These are phyloP conservation scores for Bubo blakistoni DNA, from an alignment of 2,113 vertebrate genomes.

Conservation along the genomic window DNA sequence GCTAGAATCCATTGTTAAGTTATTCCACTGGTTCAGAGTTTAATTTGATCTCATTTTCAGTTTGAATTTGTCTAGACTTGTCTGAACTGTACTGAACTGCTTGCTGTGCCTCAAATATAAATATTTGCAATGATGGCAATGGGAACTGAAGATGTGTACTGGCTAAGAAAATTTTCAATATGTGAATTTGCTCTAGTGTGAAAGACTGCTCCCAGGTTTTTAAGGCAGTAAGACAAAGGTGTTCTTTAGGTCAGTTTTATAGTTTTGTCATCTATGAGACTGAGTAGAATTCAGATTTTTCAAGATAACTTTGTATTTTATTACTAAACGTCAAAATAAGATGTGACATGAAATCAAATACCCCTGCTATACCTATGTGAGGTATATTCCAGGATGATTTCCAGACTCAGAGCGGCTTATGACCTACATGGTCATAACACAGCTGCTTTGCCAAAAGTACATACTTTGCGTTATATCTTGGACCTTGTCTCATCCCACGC, in stretches of 20 bases:
- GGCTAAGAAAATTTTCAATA: neutral
- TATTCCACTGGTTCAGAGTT: constrained; percentile 6
- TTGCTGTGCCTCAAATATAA: constrained; percentile 3
- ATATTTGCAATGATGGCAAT: constrained; percentile 8
- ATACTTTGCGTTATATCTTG: neutral
- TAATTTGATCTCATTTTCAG: constrained; percentile 6
- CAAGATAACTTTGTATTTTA: neutral
- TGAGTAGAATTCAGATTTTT: neutral
- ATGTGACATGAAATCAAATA: neutral
- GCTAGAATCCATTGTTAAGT: neutral
- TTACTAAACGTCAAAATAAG: neutral
- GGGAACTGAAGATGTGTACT: neutral
- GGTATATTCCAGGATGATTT: neutral
- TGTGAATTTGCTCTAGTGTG: neutral
- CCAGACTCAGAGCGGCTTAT: neutral
- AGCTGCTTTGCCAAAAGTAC: neutral
- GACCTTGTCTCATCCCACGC: no score
- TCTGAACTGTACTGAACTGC: neutral
- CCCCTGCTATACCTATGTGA: neutral
- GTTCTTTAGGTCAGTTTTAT: neutral
- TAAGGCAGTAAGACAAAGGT: neutral
- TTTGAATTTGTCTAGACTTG: neutral
- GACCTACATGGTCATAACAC: neutral
- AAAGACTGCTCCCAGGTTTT: neutral
- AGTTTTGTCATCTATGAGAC: neutral